Base-by-base conservation (phyloP, 2,888 invertebrate genomes). In the Acanthosepion lycidas region DNA sequence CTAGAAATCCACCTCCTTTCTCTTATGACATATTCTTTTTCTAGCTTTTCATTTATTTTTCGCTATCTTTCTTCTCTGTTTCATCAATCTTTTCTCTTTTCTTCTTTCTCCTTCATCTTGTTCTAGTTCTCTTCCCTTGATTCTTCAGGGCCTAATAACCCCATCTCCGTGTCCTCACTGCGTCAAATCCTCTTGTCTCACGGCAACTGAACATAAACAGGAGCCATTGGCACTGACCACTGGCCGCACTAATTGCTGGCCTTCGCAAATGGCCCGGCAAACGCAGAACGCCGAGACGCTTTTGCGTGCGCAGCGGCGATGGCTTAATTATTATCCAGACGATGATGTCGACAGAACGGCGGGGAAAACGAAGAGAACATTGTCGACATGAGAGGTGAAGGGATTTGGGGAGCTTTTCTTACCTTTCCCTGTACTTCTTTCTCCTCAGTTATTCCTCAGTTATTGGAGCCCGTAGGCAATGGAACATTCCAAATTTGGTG, bases 131-230 rank as follows among this genome's bases (percentile, higher is more conserved):
- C 78, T 12, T 78, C 18, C n/a, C 33, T 78, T 78, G 15, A 78
- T n/a, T n/a, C n/a, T n/a, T 78, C 78, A 33, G 78, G n/a, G n/a
- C 78, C 78, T 78, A 78, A 78, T 78, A n/a, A 78, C n/a, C n/a
- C 78, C 78, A 33, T 78, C n/a, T n/a, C 78, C 78, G 33, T 12
- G 78, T 78, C 78, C n/a, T 78, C n/a, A n/a, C 78, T 78, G 78
- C 78, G n/a, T 78, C 78, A n/a, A 78, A 78, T n/a, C n/a, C 78
- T 78, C 78, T 78, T 78, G 78, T 78, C 78, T 78, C 78, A 78
- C 78, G 78, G n/a, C 78, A 78, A 78, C 78, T n/a, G 78, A 18
- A n/a, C 78, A 78, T 78, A n/a, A 78, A 78, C n/a, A 78, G 78
- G 15, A 78, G 78, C 78, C 78, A 78, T n/a, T 33, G 78, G 78